Evolutionary conservation across 1,140 invertebrate species (phyloP), one percentile per base, ranked within the genome.

Genomic region (Saxidomus purpurata): DNA sequence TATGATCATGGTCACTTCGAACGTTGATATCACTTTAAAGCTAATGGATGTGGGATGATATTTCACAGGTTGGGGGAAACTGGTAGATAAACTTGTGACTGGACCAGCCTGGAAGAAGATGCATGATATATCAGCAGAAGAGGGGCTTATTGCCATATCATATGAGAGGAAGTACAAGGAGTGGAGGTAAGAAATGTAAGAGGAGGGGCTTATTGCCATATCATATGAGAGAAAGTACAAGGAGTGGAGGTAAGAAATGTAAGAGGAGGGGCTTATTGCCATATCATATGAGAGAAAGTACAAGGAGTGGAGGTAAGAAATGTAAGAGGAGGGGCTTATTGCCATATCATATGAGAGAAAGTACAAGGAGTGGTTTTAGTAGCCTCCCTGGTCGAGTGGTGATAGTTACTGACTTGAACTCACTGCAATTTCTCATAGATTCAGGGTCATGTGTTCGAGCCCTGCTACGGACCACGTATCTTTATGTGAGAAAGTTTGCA

Each of bases 171-270:
- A 96, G 81, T 95, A 94, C 91, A 94, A 90, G 55, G 94, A 96
- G 83, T 96, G 90, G 89, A 95, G 95, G 95, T 95, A 90, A 25
- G 11, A 43, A 15, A 43, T 43, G n/a, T n/a, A n/a, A 31, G 95
- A 96, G 93, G 97, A 97, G 93, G 97, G 97, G 1, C 92, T 97
- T 0, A 95, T 97, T 74, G 95, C 96, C 2, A 95, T 96, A 87
- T 96, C 96, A 13, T 97, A 97, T 94, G 96, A 97, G 86, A 94
- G 96, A 31, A 95, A 96, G 81, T 95, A 94, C 91, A 94, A 90
- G 55, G 94, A 96, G 83, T 96, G 90, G 89, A 95, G 95, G 95
- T 95, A 90, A 25, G 11, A 43, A 15, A 43, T 43, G n/a, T n/a
- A n/a, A 31, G 95, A 96, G 93, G 97, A 97, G 93, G 97, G 97